phyloP scores from a whole-genome alignment of 2,113 vertebrate genomes.

The Barbus barbus region DNA sequence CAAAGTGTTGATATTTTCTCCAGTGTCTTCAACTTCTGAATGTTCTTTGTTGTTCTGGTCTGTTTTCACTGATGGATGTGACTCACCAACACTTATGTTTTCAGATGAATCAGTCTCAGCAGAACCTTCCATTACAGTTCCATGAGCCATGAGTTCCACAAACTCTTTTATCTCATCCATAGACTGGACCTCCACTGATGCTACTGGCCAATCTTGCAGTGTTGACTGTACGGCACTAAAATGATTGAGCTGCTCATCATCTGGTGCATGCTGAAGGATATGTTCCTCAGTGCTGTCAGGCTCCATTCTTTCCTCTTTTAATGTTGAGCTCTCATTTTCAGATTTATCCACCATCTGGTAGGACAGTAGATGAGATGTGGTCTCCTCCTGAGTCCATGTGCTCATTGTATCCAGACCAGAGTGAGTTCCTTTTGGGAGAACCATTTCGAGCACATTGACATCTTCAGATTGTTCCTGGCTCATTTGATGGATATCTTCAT shows the following conservation, averaged over 20 bases:
- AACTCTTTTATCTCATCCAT: conserved; percentile 66
- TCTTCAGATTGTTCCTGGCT: conserved; percentile 48
- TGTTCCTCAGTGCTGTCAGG: conserved; percentile 15
- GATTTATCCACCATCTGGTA: background rate
- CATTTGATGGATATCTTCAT: conserved; percentile 40
- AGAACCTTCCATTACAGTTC: background rate
- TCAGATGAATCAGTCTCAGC: background rate
- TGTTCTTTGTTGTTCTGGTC: conserved; percentile 1
- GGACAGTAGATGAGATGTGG: too few relatives aligned
- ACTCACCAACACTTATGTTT: background rate
- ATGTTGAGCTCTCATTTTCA: conserved; percentile 22
- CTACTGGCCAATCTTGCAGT: background rate
- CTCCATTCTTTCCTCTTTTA: conserved; percentile 38
- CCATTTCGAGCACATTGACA: conserved; percentile 27
- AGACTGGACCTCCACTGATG: background rate
- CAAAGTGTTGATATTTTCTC: conserved; percentile 43
- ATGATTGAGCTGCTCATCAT: background rate
- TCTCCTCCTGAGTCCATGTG: background rate
- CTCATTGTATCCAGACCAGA: background rate
- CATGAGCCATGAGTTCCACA: too few relatives aligned
- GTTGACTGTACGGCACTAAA: conserved; percentile 2
- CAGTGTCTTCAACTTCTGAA: conserved; percentile 18
- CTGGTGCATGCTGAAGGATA: background rate
- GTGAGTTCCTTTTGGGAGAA: background rate
- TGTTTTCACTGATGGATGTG: background rate